A percentile compares a stretch with the other conserved stretches of the same genome.
Conservation (phyloP, 2,797 vertebrate genomes). For the Dromococcyx pavoninus region DNA sequence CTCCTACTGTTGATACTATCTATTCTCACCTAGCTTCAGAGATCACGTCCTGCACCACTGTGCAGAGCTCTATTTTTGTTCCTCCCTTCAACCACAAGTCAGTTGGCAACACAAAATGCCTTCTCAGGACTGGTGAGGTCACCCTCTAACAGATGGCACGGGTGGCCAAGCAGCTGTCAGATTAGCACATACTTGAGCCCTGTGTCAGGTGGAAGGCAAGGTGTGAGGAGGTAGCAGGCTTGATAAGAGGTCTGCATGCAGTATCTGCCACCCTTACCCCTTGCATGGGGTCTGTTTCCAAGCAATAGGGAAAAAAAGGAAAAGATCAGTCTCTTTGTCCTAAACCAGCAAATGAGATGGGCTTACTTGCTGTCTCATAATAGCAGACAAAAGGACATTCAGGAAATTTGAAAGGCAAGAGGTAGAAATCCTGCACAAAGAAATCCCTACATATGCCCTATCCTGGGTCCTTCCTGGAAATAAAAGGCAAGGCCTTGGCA, state of each 20-base stretch:
- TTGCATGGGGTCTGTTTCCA: not conserved
- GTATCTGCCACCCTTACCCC: not conserved
- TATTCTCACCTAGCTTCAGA: not conserved
- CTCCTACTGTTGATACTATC: not conserved
- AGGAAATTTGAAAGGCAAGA: not conserved
- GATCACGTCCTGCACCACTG: rapidly evolving
- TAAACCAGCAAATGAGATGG: not conserved
- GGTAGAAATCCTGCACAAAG: not conserved
- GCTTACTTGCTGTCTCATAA: not conserved
- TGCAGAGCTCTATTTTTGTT: not conserved
- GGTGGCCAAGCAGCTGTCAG: not conserved
- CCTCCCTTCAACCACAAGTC: not conserved
- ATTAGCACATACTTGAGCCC: not conserved
- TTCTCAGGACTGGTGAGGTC: not conserved
- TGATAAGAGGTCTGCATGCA: not conserved
- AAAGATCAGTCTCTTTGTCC: not conserved
- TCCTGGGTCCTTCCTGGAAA: not conserved
- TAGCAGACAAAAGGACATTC: not conserved
- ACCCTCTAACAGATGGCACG: not conserved
- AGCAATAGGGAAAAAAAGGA: not conserved
- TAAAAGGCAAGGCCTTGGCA: not conserved
- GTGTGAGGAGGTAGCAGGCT: rapidly evolving
- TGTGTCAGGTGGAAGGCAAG: not conserved
- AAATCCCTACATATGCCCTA: not conserved
- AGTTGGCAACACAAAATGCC: not conserved